These are phyloP conservation scores for Cercopithecus neglectus DNA, from an alignment of 2,797 vertebrate species.

Conservation along the genomic window DNA sequence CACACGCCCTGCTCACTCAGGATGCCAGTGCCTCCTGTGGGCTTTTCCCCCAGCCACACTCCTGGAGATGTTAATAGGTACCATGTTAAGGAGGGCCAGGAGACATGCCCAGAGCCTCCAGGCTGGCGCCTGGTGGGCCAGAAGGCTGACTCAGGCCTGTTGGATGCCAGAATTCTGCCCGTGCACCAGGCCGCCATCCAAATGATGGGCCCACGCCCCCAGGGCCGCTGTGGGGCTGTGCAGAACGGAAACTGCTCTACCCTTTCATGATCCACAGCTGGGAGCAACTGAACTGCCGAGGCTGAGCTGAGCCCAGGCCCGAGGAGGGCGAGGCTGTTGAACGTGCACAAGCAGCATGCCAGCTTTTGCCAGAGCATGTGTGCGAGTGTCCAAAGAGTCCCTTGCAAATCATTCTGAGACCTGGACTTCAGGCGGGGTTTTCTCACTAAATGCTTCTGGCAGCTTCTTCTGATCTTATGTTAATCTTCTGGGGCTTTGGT, in stretches of 20 bases:
- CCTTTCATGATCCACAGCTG: accelerated
- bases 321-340: not conserved
- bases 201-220: no score
- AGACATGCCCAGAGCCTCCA: not conserved
- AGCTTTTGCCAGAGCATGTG: not conserved
- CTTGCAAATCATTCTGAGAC: not conserved
- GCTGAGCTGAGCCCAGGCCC: not conserved
- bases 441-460: slow-evolving; percentile 38
- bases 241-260: not conserved
- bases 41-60: not conserved
- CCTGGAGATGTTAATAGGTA: not conserved
- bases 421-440: not conserved
- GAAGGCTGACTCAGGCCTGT: not conserved
- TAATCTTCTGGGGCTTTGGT: slow-evolving; percentile 6
- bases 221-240: not conserved
- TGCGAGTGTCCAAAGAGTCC: not conserved
- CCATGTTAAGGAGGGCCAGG: not conserved
- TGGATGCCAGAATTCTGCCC: not conserved
- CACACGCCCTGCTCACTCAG: not conserved
- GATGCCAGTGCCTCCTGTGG: not conserved
- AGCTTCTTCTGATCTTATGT: slow-evolving; percentile 29
- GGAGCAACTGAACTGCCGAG: not conserved
- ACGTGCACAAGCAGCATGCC: not conserved
- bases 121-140: not conserved
- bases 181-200: not conserved